Evolutionary conservation across 1,140 invertebrate species (phyloP).

Genomic region (Drosophila azteca): DNA sequence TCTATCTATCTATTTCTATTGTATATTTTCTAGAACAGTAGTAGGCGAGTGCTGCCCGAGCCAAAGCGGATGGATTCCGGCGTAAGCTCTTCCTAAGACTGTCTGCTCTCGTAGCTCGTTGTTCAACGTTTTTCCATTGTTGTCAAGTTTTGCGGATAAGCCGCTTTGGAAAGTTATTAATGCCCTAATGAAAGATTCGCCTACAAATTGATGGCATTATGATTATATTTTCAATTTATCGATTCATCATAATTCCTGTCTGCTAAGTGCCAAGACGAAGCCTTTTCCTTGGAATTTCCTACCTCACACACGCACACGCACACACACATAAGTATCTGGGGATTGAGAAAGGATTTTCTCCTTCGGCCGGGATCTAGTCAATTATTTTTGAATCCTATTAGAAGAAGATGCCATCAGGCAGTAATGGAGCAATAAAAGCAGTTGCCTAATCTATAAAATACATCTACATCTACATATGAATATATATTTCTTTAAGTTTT

Average conservation of each 20-base stretch:
- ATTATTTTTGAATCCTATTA: no score
- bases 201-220: constrained; percentile 26
- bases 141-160: constrained; percentile 66
- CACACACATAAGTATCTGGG: background rate
- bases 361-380: no score
- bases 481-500: no score
- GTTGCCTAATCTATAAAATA: no score
- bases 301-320: background rate
- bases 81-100: constrained; percentile 22
- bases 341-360: constrained; percentile 31
- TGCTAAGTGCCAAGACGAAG: constrained; percentile 21
- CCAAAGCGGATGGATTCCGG: background rate
- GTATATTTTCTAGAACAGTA: no score
- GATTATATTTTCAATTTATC: no score
- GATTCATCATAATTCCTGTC: constrained; percentile 3
- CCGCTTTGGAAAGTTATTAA: constrained; percentile 62
- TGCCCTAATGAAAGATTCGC: constrained; percentile 56
- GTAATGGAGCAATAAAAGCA: no score
- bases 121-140: constrained; percentile 27
- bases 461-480: no score
- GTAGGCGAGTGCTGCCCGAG: no score
- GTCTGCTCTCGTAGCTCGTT: background rate
- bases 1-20: no score
- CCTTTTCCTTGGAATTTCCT: constrained; percentile 35
- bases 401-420: no score